Conservation (phyloP, 2,113 vertebrate genomes). For the Pithys albifrons region DNA sequence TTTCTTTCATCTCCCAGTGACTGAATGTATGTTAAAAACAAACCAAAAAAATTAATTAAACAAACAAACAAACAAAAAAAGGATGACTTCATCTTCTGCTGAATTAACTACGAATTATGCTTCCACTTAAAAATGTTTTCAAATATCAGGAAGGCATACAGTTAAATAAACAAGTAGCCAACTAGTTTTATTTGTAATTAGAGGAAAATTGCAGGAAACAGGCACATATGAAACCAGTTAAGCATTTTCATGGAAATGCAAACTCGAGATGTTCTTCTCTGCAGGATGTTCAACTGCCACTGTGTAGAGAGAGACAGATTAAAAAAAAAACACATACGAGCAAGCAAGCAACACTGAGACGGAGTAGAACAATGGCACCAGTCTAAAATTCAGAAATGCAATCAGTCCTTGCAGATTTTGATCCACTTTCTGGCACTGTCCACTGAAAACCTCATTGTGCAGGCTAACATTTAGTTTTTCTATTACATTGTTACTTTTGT, state of each 20-base stretch:
- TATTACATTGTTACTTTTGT: constrained; percentile 45
- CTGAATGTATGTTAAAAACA: neutral
- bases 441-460: constrained; percentile 42
- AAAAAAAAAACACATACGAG: neutral
- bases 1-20: neutral
- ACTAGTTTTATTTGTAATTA: neutral
- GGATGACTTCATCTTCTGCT: neutral
- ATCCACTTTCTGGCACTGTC: constrained; percentile 10
- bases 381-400: neutral
- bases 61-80: too few species aligned
- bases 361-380: neutral
- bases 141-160: neutral
- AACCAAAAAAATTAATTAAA: neutral
- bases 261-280: neutral
- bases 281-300: neutral
- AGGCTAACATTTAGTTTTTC: constrained; percentile 43
- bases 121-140: neutral
- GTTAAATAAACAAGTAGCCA: neutral
- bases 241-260: neutral
- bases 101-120: neutral
- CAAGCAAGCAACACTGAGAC: neutral
- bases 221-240: neutral
- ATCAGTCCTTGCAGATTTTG: neutral
- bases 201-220: neutral
- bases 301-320: neutral